These are phyloP conservation scores for Saccostrea glomerata DNA, from an alignment of 1,140 invertebrate species.

Conservation along the genomic window DNA sequence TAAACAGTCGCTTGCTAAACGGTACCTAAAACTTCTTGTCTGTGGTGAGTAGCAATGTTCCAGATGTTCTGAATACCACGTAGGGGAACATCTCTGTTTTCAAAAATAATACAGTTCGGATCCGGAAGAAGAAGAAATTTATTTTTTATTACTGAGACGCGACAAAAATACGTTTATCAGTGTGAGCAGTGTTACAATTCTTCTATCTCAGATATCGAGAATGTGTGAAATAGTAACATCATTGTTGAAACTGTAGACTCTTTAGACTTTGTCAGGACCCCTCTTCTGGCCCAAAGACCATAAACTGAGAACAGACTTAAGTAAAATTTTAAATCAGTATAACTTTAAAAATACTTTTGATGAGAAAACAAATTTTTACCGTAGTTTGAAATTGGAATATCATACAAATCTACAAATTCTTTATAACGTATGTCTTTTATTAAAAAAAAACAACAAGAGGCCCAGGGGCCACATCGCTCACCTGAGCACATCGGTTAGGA, in stretches of 20 bases:
- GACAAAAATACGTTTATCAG: neutral
- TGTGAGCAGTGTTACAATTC: constrained; percentile 20
- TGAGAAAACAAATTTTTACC: no score
- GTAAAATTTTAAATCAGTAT: no score
- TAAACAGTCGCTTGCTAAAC: constrained; percentile 18
- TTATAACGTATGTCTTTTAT: no score
- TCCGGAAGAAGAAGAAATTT: constrained; percentile 17
- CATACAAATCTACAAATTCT: no score
- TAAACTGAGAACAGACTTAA: no score
- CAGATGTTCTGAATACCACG: constrained; percentile 14
- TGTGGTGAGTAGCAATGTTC: constrained; percentile 46
- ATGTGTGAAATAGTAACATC: neutral
- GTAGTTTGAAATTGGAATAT: no score
- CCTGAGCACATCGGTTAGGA: no score
- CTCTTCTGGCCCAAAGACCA: no score
- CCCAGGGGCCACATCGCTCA: no score
- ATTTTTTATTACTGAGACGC: constrained; percentile 44
- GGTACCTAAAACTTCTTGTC: neutral
- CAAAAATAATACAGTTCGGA: neutral
- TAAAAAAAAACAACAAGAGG: no score
- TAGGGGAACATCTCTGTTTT: constrained; percentile 42
- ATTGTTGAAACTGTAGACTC: neutral
- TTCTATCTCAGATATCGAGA: neutral
- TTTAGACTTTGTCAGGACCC: neutral
- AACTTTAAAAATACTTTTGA: no score